Conservation (phyloP, 2,113 vertebrate species). For the Pampusana beccarii region DNA sequence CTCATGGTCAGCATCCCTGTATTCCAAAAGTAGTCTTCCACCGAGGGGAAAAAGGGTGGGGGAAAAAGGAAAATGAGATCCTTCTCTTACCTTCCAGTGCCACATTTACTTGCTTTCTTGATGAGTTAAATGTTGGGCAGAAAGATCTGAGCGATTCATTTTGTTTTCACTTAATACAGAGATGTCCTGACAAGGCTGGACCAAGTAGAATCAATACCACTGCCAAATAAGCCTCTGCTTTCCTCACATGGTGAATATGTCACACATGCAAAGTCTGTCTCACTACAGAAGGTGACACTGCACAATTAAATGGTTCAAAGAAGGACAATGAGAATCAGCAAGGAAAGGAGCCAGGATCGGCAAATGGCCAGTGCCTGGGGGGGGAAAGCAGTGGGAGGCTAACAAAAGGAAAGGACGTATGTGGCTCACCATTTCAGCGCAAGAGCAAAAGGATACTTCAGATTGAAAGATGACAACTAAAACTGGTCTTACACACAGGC, state of each 20-base stretch:
- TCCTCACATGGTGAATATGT: accelerated
- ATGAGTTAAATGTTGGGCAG: background rate
- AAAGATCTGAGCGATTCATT: background rate
- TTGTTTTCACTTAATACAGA: background rate
- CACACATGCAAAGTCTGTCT: background rate
- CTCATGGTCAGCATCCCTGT: background rate
- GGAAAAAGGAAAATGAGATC: background rate
- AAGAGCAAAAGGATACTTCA: background rate
- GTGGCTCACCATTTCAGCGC: background rate
- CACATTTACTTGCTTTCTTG: background rate
- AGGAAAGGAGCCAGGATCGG: background rate
- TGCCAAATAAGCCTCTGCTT: background rate
- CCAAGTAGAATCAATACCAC: background rate
- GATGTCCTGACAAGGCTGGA: background rate
- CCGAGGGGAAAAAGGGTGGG: background rate
- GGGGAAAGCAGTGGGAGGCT: background rate
- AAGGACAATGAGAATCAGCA: background rate
- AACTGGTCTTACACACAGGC: background rate
- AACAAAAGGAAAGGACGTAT: background rate
- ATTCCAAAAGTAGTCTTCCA: background rate
- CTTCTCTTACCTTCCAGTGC: background rate
- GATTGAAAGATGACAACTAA: background rate
- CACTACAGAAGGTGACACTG: background rate
- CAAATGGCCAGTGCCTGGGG: background rate
- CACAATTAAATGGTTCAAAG: background rate